Conservation (phyloP, 2,797 vertebrate genomes). For the Alcedo quadribrachys region DNA sequence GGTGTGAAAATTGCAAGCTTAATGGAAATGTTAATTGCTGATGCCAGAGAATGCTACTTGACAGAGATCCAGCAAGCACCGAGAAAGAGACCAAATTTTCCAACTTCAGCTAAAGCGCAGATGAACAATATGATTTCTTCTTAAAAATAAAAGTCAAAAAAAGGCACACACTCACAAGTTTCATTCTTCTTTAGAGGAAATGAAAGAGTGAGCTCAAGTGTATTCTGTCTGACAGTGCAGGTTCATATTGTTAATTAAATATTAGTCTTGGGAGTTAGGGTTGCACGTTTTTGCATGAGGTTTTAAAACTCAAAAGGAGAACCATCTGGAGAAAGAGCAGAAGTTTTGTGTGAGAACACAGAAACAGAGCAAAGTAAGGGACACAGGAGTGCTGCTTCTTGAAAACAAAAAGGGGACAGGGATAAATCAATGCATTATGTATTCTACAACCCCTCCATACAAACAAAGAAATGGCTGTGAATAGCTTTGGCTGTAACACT, state of each 20-base stretch:
- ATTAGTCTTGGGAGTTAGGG: neutral
- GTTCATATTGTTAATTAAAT: neutral
- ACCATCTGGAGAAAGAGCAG: neutral
- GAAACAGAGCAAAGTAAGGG: neutral
- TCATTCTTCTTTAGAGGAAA: neutral
- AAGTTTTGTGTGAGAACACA: neutral
- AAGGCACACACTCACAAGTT: neutral
- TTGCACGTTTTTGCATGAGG: neutral
- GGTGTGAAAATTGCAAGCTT: conserved; percentile 39
- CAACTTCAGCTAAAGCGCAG: neutral
- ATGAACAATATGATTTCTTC: neutral
- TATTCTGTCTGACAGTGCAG: neutral
- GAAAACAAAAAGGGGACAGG: neutral
- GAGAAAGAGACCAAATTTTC: neutral
- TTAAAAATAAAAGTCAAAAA: neutral
- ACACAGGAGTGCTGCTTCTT: neutral
- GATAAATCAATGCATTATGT: neutral
- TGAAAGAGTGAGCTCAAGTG: neutral
- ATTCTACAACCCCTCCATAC: neutral
- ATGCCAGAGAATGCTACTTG: conserved; percentile 11
- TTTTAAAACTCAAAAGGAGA: conserved; percentile 15
- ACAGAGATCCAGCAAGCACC: neutral
- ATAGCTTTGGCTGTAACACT: neutral
- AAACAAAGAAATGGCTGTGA: neutral
- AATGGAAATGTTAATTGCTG: conserved; percentile 37